Base-by-base conservation (phyloP, 2,113 vertebrate genomes). In the Rhizomys pruinosus region DNA sequence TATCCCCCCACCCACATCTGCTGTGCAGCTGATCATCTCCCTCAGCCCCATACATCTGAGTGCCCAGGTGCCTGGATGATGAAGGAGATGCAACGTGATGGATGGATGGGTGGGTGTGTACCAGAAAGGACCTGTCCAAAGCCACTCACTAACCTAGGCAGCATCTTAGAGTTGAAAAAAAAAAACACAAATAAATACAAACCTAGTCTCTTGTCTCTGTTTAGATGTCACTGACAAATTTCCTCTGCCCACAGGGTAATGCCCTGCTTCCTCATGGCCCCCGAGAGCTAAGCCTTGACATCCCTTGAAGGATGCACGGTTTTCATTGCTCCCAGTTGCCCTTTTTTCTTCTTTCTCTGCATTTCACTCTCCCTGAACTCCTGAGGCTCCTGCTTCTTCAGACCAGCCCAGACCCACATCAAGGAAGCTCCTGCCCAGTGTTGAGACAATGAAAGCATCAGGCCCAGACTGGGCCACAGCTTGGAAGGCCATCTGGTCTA, bases 61-160 rank as follows among this genome's bases (percentile, higher is more conserved):
- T 12, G 59, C 29, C 87, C 32, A 8, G 23, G 25, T 32, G 52
- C 89, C 80, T 37, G 61, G 27, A 52, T 84, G 47, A 44, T 44
- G 29, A 79, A 57, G 91, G 80, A 63, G 84, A 32, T 55, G 52
- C 84, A n/a, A 57, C 64, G 57, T 81, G 76, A 69, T 63, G 90
- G 90, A 74, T 82, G 85, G 76, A 69, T 63, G 90, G 90, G 71
- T 82, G 85, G n/a, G 42, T 55, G 4, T 25, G 0, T 3, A 69
- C 0, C 2, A 76, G 89, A 91, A 71, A 57, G 59, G 52, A 61
- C 77, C 91, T 93, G 23, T 61, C 69, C 68, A 87, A 68, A 74
- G 85, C 82, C 94, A 96, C n/a, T 93, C 89, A 44, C 84, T 91
- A 84, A 91, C 71, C 73, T 1, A 73, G 74, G 37, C 64, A 34